A percentile compares a stretch with the other conserved stretches of the same genome.
Evolutionary conservation across 2,113 vertebrate genomes (phyloP).

Genomic region (Sphaerodactylus townsendi): DNA sequence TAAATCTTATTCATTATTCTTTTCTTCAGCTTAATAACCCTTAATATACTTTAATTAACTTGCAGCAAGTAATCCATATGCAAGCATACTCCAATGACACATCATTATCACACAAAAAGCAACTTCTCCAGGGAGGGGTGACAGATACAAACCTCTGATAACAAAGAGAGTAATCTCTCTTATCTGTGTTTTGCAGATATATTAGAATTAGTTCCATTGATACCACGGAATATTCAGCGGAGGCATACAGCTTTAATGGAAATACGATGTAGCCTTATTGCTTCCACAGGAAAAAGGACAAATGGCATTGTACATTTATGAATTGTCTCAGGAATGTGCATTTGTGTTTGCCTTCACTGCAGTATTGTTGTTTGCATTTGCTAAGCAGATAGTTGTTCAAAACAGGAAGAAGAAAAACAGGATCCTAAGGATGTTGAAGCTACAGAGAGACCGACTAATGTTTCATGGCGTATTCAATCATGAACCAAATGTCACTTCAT

Average conservation of each 20-base stretch:
- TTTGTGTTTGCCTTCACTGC: not conserved
- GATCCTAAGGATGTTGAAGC: not conserved
- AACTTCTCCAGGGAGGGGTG: constrained; percentile 12
- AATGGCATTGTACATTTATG: not conserved
- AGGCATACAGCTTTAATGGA: not conserved
- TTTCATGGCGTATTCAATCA: not conserved
- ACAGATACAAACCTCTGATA: constrained; percentile 20
- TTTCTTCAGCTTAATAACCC: constrained; percentile 30
- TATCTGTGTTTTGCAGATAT: constrained; percentile 10
- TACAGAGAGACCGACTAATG: not conserved
- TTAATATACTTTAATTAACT: constrained; percentile 35
- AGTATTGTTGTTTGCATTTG: not conserved
- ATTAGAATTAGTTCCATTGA: constrained; percentile 22
- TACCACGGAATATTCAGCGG: constrained; percentile 3
- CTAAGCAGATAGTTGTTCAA: not conserved
- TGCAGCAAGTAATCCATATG: constrained; percentile 26
- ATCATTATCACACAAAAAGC: constrained; percentile 25
- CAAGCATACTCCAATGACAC: constrained; percentile 19
- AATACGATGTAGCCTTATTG: not conserved
- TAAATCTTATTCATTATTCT: constrained; percentile 20
- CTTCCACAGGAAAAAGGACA: not conserved
- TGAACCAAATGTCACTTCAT: not conserved
- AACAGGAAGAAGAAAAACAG: not conserved
- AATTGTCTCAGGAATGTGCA: not conserved
- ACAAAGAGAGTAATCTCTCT: constrained; percentile 21